phyloP scores from a whole-genome alignment of 2,888 invertebrate species.

The Megaustenia siamemsis region DNA sequence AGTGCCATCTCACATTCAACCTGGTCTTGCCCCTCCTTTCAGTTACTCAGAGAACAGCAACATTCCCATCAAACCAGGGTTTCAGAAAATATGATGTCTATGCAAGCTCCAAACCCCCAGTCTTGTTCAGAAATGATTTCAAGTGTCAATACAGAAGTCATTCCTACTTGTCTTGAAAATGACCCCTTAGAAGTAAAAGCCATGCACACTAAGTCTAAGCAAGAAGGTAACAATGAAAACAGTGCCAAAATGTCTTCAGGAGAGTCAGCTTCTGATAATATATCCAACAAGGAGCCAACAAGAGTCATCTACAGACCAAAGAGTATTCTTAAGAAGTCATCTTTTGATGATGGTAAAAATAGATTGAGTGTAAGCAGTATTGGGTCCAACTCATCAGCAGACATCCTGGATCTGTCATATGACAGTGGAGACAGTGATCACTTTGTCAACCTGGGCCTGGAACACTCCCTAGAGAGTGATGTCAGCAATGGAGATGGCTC shows the following conservation, averaged over 20 bases:
- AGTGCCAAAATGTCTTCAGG: not conserved
- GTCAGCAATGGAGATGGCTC: not conserved
- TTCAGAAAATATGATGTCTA: not conserved
- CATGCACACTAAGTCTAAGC: not conserved
- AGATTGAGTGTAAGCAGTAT: slow-evolving; percentile 75
- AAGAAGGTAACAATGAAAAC: not conserved
- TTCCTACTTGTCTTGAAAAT: not conserved
- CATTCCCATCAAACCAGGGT: not conserved
- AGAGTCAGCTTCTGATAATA: slow-evolving; percentile 2
- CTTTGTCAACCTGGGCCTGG: slow-evolving; percentile 29
- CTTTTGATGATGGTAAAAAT: slow-evolving; percentile 67
- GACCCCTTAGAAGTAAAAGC: not conserved
- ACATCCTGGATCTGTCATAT: slow-evolving; percentile 77
- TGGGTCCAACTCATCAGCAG: slow-evolving; percentile 78
- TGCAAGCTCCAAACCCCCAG: not conserved
- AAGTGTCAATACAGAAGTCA: not conserved
- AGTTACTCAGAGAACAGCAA: not conserved
- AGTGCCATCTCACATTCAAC: slow-evolving; percentile 13
- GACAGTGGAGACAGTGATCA: slow-evolving; percentile 74
- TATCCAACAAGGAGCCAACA: slow-evolving; percentile 7
- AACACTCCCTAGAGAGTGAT: not conserved
- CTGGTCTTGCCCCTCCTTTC: not conserved
- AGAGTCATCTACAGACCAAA: slow-evolving; percentile 65
- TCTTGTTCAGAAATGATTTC: not conserved
- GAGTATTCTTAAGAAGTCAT: slow-evolving; percentile 65